Base-by-base conservation (phyloP, 1,140 invertebrate genomes). In the Zelostemma sp. region DNA sequence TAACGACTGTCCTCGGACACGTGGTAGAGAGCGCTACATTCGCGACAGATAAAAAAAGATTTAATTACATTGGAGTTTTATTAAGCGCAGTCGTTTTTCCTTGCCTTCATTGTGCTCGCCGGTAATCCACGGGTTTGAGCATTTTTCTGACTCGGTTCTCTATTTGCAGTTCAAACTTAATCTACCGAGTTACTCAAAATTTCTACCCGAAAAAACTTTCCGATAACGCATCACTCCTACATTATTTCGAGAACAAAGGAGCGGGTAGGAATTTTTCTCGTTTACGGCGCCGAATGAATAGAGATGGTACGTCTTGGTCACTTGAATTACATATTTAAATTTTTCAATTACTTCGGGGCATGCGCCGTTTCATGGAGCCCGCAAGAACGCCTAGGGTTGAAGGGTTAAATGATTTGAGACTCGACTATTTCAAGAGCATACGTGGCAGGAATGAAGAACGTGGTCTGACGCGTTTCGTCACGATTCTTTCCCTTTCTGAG, bases 51-150 rank as follows among this genome's bases (percentile, higher is more conserved):
- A 38, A 70, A 70, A 68, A 70, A 65, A 58, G 67, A 69, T 70
- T 70, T 70, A 64, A 70, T 70, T 70, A 70, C 68, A 65, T 61
- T 25, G 41, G 28, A 57, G 57, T 70, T 65, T 65, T 65, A 70
- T 65, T 65, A 65, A 61, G 53, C 68, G 56, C 50, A 60, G 46
- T 41, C 60, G 31, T 65, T 41, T 50, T 45, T 40, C 41, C 35
- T 49, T 38, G 48, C 25, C 46, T 25, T 41, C 61, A 70, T 70
- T 65, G 68, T 65, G 40, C 41, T 12, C 25, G 14, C 21, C 14
- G 48, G 31, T 62, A 70, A 70, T 70, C 68, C 58, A 45, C 53
- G 51, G 19, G 15, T 38, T 48, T 28, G 47, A 51, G 48, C 60
- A 65, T 61, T 61, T 64, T 35, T 38, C 35, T 1, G 18, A 21